Evolutionary conservation across 2,113 vertebrate genomes (phyloP).

Genomic region (Neotoma lepida): DNA sequence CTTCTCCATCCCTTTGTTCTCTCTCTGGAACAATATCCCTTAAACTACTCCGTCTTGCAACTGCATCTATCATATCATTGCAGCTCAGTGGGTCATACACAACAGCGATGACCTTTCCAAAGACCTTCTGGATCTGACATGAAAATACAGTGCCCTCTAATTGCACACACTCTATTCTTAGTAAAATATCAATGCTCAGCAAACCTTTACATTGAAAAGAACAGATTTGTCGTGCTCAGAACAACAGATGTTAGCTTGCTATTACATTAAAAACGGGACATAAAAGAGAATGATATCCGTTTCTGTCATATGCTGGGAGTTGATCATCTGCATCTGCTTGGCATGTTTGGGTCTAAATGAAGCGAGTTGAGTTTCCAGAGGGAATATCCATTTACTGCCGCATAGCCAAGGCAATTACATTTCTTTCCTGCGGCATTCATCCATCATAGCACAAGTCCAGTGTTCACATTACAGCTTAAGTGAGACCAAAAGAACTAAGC

Average conservation of each 20-base stretch:
- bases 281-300: conserved; percentile 68
- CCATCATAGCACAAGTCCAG: conserved; percentile 36
- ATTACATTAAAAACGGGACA: conserved; percentile 73
- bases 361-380: conserved; percentile 58
- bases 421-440: conserved; percentile 54
- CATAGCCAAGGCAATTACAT: conserved; percentile 30
- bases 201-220: conserved; percentile 77
- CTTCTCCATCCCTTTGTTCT: background rate
- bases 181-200: conserved; percentile 62
- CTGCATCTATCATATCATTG: background rate
- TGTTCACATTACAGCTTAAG: conserved; percentile 23
- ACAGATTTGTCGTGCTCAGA: conserved; percentile 71
- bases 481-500: background rate
- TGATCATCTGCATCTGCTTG: conserved; percentile 59
- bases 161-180: conserved; percentile 58
- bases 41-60: background rate
- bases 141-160: conserved; percentile 56
- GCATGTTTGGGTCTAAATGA: conserved; percentile 51
- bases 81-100: conserved; percentile 38
- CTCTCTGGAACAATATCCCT: conserved; percentile 6
- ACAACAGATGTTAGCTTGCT: conserved; percentile 69
- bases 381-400: conserved; percentile 39
- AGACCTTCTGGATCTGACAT: conserved; percentile 57
- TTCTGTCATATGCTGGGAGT: conserved; percentile 41
- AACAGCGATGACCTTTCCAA: conserved; percentile 49